Evolutionary conservation across 2,888 invertebrate genomes (phyloP).

Genomic region (Sepioteuthis lessoniana): DNA sequence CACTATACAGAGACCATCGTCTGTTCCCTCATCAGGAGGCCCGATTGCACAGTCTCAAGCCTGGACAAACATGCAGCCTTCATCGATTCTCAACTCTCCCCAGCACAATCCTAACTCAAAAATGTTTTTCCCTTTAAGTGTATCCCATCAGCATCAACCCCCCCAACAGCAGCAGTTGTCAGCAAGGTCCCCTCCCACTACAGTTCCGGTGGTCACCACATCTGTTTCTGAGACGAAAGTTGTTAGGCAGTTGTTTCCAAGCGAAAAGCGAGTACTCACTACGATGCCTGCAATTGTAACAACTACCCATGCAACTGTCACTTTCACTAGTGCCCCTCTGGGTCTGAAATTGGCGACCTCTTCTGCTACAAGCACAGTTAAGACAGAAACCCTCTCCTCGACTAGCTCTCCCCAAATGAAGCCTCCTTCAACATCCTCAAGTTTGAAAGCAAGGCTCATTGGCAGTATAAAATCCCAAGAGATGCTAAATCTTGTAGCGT

Average conservation of each 20-base stretch:
- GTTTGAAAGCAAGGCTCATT: not conserved
- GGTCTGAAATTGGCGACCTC: constrained; percentile 55
- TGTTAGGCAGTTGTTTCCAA: constrained; percentile 71
- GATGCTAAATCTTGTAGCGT: constrained; percentile 24
- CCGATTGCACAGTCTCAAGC: not conserved
- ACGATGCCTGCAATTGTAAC: constrained; percentile 56
- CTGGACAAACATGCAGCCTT: constrained; percentile 38
- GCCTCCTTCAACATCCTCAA: constrained; percentile 36
- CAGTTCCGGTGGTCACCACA: constrained; percentile 49
- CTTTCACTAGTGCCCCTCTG: constrained; percentile 56
- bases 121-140: constrained; percentile 56
- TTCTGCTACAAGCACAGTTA: constrained; percentile 59
- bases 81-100: not conserved
- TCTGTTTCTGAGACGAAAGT: constrained; percentile 60
- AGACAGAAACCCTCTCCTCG: constrained; percentile 55
- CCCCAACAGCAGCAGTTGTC: constrained; percentile 48
- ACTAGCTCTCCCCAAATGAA: constrained; percentile 46
- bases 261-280: constrained; percentile 58
- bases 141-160: constrained; percentile 59
- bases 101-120: constrained; percentile 38
- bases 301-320: constrained; percentile 55
- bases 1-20: constrained; percentile 25
- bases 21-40: not conserved
- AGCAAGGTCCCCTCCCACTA: constrained; percentile 48
- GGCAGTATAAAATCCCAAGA: not conserved